Base-by-base conservation (phyloP, 2,113 vertebrate species). In the Aythya baeri region DNA sequence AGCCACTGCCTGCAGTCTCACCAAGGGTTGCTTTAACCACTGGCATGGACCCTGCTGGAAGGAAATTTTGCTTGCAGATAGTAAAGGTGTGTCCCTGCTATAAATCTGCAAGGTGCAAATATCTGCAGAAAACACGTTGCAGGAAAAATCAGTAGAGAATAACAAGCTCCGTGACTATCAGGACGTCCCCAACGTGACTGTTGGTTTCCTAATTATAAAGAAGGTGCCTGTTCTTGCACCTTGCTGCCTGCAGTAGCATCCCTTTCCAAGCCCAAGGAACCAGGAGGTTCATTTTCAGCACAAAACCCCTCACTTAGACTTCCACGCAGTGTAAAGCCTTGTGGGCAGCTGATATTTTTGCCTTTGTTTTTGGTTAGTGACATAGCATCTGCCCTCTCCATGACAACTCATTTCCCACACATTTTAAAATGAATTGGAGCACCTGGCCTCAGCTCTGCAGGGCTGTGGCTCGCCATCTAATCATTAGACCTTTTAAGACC, bases 301-400 rank as follows among this genome's bases (percentile, higher is more conserved):
- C 57, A 78, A 86, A 61, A 1, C 41, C 50, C 32, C 4, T 91
- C 2, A 0, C 71, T 38, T 76, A 57, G 62, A 38, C 43, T 36
- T 49, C 68, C 38, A 0, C 0, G 0, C 68, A 78, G 66, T 0
- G 0, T 83, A 66, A 92, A 93, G 86, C 66, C 77, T 73, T 44
- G 31, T 68, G 66, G 62, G 86, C 80, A 86, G 93, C 88, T 55
- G 88, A 58, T 86, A 54, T 49, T 89, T 93, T 91, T 72, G 88
- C 62, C 59, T 96, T 96, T 96, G 93, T 88, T 95, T 91, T 82
- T 95, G 79, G 49, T 78, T 82, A 61, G 83, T 94, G 94, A 90
- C 86, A 83, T 91, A 88, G 83, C 74, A 70, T 89, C 78, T 78
- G 83, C 91, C 77, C 86, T 92, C 88, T 92, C 93, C 84, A 92